phyloP scores from a whole-genome alignment of 1,140 invertebrate species.

The Solen grandis region DNA sequence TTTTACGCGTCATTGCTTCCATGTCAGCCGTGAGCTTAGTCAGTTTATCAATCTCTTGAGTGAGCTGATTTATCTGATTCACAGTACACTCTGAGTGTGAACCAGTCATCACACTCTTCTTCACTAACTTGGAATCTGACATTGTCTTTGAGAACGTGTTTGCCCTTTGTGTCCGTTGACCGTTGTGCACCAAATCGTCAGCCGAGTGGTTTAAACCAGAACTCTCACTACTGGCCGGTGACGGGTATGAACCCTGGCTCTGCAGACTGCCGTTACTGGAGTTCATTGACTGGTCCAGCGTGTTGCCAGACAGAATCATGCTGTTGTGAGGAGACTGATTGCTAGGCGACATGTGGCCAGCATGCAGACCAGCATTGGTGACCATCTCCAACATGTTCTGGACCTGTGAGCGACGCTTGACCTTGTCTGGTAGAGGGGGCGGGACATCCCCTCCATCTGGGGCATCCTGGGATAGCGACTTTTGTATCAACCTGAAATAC shows the following conservation, averaged over 20 bases:
- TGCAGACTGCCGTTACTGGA: conserved; percentile 54
- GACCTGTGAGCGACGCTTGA: conserved; percentile 67
- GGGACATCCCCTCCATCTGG: conserved; percentile 81
- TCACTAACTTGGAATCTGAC: conserved; percentile 60
- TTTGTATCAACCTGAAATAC: conserved; percentile 52
- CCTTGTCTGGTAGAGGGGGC: conserved; percentile 73
- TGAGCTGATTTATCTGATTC: conserved; percentile 76
- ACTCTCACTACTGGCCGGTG: conserved; percentile 68
- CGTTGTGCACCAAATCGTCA: conserved; percentile 62
- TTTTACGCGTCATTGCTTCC: conserved; percentile 64
- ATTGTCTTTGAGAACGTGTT: conserved; percentile 59
- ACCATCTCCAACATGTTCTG: conserved; percentile 57
- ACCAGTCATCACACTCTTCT: conserved; percentile 49
- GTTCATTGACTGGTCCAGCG: conserved; percentile 41
- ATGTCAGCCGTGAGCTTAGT: conserved; percentile 76
- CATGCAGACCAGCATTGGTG: conserved; percentile 38
- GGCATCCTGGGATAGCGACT: conserved; percentile 38
- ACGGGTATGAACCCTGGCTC: conserved; percentile 44
- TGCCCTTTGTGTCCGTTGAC: conserved; percentile 16
- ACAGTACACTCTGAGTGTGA: conserved; percentile 65
- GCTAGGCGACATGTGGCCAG: conserved; percentile 33
- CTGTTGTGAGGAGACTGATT: conserved; percentile 58
- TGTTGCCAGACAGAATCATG: conserved; percentile 45
- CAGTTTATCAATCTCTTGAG: conserved; percentile 72
- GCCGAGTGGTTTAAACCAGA: conserved; percentile 71